These are phyloP conservation scores for Ophioninae sp. DNA, from an alignment of 2,888 invertebrate species.

Conservation along the genomic window DNA sequence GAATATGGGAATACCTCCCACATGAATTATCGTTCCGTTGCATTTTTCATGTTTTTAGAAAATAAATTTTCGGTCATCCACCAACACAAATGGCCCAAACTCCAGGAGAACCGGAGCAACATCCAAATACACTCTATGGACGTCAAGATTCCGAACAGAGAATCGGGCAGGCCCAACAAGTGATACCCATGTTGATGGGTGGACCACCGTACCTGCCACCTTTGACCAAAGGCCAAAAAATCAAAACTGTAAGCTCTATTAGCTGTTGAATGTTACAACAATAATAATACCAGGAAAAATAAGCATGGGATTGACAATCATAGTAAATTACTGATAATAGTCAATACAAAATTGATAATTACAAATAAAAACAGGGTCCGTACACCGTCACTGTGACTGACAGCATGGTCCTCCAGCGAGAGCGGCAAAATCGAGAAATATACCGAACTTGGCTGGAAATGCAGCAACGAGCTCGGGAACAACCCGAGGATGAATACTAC, in stretches of 20 bases:
- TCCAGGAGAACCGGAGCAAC: slow-evolving; percentile 9
- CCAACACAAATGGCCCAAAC: slow-evolving; percentile 33
- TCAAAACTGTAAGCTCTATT: slow-evolving; percentile 68
- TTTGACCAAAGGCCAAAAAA: slow-evolving; percentile 70
- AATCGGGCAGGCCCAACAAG: slow-evolving; percentile 41
- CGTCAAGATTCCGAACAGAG: slow-evolving; percentile 29
- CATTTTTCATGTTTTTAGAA: slow-evolving; percentile 31
- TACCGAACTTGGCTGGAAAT: slow-evolving; percentile 71
- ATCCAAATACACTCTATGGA: slow-evolving; percentile 35
- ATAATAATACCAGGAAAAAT: not conserved
- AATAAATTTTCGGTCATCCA: slow-evolving; percentile 49
- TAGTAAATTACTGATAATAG: not conserved
- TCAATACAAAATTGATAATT: not conserved
- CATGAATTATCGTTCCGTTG: not conserved
- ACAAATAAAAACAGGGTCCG: slow-evolving; percentile 70
- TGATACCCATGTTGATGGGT: slow-evolving; percentile 58
- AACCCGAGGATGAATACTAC: slow-evolving; percentile 66
- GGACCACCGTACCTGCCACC: slow-evolving; percentile 73
- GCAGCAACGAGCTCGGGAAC: slow-evolving; percentile 62
- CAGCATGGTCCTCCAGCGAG: slow-evolving; percentile 73
- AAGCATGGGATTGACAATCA: not conserved
- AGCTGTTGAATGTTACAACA: not conserved
- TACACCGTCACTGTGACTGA: slow-evolving; percentile 74
- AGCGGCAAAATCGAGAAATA: slow-evolving; percentile 74
- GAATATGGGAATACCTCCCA: not conserved